These are phyloP conservation scores for Chloroceryle amazona DNA, from an alignment of 2,797 vertebrate genomes.

Conservation along the genomic window DNA sequence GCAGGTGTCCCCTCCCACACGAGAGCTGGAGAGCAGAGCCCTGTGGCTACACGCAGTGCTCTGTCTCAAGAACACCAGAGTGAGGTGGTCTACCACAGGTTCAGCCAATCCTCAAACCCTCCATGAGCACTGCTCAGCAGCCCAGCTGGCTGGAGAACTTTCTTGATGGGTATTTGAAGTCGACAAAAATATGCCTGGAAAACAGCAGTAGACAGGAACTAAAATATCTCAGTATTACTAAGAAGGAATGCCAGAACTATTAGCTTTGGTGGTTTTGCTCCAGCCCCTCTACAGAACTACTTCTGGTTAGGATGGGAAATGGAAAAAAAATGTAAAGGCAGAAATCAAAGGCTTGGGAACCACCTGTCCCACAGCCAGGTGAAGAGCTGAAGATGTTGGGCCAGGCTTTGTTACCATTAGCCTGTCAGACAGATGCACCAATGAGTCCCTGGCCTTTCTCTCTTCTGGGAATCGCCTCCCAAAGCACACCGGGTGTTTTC, in stretches of 20 bases:
- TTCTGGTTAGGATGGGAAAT: not conserved
- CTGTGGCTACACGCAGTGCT: accelerated
- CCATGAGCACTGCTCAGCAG: not conserved
- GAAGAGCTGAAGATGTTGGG: not conserved
- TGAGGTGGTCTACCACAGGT: accelerated
- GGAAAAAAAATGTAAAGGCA: not conserved
- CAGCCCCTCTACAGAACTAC: not conserved
- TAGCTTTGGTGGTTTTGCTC: not conserved
- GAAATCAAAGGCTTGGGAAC: not conserved
- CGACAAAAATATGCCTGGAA: not conserved
- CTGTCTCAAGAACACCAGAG: not conserved
- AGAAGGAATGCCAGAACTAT: not conserved
- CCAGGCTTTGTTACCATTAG: not conserved
- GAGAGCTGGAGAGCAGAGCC: not conserved
- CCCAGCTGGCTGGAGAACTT: not conserved
- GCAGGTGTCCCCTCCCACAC: not conserved
- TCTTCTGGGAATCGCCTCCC: not conserved
- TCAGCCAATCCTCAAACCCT: not conserved
- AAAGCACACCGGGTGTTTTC: not conserved
- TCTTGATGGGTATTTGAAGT: not conserved
- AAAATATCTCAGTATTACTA: not conserved
- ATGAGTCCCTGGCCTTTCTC: not conserved
- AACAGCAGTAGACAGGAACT: not conserved
- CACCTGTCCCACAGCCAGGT: not conserved
- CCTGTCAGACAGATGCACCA: not conserved